Conservation (phyloP, 2,113 vertebrate genomes). For the Indicator indicator region DNA sequence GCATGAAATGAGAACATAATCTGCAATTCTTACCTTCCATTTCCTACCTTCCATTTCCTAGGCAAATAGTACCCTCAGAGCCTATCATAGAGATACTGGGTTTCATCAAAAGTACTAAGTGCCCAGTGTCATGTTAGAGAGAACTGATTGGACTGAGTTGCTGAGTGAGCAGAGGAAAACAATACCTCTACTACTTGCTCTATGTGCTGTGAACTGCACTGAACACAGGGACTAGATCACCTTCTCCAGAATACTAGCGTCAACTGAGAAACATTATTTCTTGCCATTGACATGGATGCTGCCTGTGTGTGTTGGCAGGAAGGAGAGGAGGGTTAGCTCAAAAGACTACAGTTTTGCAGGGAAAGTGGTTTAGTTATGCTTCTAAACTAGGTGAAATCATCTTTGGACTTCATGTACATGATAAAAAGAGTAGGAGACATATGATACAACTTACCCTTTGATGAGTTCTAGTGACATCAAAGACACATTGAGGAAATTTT, state of each 20-base stretch:
- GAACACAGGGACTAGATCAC: not conserved
- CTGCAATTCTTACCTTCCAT: not conserved
- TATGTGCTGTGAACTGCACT: not conserved
- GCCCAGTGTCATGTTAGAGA: not conserved
- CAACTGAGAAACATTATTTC: not conserved
- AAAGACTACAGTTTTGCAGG: not conserved
- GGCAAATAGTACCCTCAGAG: not conserved
- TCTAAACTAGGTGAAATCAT: not conserved
- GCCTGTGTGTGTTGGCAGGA: not conserved
- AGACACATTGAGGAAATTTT: not conserved
- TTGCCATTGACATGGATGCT: not conserved
- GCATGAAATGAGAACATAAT: not conserved
- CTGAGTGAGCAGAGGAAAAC: not conserved
- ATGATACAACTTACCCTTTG: not conserved
- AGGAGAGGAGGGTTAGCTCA: accelerated
- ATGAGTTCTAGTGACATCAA: not conserved
- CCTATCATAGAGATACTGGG: not conserved
- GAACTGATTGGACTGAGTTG: not conserved
- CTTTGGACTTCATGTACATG: not conserved
- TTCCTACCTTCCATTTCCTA: not conserved
- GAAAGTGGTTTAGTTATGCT: not conserved
- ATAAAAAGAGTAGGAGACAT: not conserved
- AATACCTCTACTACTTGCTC: not conserved
- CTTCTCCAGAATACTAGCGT: not conserved
- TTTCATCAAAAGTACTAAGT: not conserved